Percentiles rank a stretch among this genome's conserved stretches.
These are phyloP conservation scores for Oxycera nigricornis DNA, from an alignment of 2,888 invertebrate genomes.

Conservation along the genomic window DNA sequence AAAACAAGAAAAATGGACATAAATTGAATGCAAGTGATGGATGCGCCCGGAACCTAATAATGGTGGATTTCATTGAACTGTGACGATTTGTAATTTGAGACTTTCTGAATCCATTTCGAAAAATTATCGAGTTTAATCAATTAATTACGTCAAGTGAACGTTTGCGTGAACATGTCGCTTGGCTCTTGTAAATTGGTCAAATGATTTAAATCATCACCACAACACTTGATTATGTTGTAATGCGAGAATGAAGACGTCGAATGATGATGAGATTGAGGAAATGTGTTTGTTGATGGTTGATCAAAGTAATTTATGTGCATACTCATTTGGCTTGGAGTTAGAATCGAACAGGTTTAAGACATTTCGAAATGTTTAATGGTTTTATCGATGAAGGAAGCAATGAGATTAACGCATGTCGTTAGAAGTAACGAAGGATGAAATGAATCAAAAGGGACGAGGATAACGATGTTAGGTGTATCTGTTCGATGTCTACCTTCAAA, in stretches of 20 bases:
- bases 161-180: slow-evolving; percentile 19
- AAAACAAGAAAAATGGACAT: background rate
- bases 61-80: background rate
- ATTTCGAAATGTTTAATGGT: too few relatives aligned
- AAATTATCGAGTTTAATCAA: slow-evolving; percentile 31
- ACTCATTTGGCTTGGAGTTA: too few relatives aligned
- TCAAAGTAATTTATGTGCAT: too few relatives aligned
- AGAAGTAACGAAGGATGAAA: too few relatives aligned
- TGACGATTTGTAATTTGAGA: slow-evolving; percentile 2
- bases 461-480: too few relatives aligned
- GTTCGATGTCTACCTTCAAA: too few relatives aligned
- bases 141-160: slow-evolving; percentile 22
- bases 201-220: slow-evolving; percentile 21
- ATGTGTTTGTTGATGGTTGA: too few relatives aligned
- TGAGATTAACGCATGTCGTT: too few relatives aligned
- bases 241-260: background rate
- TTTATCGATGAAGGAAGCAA: too few relatives aligned
- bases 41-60: background rate
- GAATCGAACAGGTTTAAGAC: too few relatives aligned
- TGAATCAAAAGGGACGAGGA: too few relatives aligned
- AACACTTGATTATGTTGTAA: background rate
- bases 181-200: slow-evolving; percentile 13
- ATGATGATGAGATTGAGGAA: too few relatives aligned
- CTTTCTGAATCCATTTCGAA: background rate
- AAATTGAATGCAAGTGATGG: background rate